Evolutionary conservation across 2,888 invertebrate genomes (phyloP), one percentile per base, ranked within the genome.

Genomic region (Thymelicus sylvestris): DNA sequence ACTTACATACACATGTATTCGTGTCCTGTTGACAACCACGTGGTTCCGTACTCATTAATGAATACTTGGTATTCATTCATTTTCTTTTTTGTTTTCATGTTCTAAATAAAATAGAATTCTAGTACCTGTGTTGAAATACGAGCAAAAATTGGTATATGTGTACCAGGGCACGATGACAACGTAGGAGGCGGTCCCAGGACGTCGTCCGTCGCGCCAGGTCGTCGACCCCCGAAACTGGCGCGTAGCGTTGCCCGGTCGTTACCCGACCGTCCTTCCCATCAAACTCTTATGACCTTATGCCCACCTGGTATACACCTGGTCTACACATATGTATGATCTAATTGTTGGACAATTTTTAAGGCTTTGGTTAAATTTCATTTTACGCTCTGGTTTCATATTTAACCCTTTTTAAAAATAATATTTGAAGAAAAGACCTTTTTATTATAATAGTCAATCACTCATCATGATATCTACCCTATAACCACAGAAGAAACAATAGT

Each of bases 211-310:
- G 84, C 82, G 81, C 74, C 85, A 83, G 85, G 88, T 91, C 91
- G 89, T 81, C 85, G 91, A 91, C 88, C 91, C 90, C 91, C 92
- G 82, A 92, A 92, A 89, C 86, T 87, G 89, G 88, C 87, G 89
- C 88, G 90, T 89, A 89, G 90, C 90, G 90, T 89, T 91, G 90
- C 89, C 91, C 90, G 93, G 92, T 92, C 92, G 89, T 92, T 92
- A 90, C 90, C 91, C 91, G 86, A 78, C 85, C 90, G 91, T 92
- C 92, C 91, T 92, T 90, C 88, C 84, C 78, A 61, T 61, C 52
- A 71, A 71, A 80, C 83, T 83, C 86, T 81, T 78, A 79, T 84
- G 92, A 92, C 91, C 92, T 89, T 90, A 90, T 92, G 86, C 75
- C 78, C 86, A 85, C 91, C 92, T 92, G 89, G 92, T 92, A 89